Base-by-base conservation (phyloP, 2,113 vertebrate species). In the Hylia prasina region DNA sequence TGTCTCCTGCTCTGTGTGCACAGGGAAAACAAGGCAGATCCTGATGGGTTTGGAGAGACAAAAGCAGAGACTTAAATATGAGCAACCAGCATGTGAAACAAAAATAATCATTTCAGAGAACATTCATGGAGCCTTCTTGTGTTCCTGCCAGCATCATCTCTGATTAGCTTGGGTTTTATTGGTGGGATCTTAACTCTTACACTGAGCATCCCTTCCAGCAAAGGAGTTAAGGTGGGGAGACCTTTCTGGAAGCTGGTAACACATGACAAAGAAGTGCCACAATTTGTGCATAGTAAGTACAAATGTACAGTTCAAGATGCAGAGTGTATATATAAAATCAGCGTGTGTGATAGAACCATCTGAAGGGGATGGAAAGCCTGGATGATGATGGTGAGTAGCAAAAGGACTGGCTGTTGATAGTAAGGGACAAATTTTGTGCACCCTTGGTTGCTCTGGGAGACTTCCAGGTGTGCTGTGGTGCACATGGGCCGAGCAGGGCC, bases 261-360 rank as follows among this genome's bases (percentile, higher is more conserved):
- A 27, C 0, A 0, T n/a, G 35, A 40, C 19, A 60, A 58, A 16
- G 30, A 73, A 35, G 10, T 82, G 56, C 63, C 44, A 50, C 22
- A n/a, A n/a, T n/a, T 37, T 57, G 14, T 31, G 48, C 15, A 3
- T 7, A 15, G 1, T 37, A 5, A 24, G 18, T 33, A 18, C 24
- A 71, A 11, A 61, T 35, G 6, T 0, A 10, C 15, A 15, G 44
- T 35, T 76, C 45, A 48, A 11, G 45, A 31, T 78, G 27, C 2
- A 4, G 4, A 11, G 4, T 79, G 20, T 27, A 0, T 37, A 1
- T 20, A 15, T 42, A 28, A 68, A 89, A 54, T 23, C 35, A 24
- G 0, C 2, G 2, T 48, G 0, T 3, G 6, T 28, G 31, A 13
- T 30, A 16, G 78, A 44, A 28, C 12, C 25, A 11, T 53, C 22